Conservation (phyloP, 2,113 vertebrate species). For the Ceyx margarethae region DNA sequence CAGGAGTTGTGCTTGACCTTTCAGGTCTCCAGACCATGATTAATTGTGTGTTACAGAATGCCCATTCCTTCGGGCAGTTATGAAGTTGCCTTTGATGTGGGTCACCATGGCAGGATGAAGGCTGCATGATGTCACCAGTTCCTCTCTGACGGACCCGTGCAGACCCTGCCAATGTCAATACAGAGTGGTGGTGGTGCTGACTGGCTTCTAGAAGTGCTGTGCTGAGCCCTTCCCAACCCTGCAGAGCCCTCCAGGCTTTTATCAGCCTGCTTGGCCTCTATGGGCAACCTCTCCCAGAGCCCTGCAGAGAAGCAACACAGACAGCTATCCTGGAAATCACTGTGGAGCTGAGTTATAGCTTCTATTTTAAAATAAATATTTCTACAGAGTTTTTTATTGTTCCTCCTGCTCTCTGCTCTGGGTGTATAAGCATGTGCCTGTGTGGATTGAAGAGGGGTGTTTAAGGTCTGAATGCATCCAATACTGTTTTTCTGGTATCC, state of each 20-base stretch:
- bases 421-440: neutral
- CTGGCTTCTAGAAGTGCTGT: neutral
- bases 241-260: neutral
- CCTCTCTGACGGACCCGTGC: neutral
- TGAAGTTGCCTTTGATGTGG: slow-evolving; percentile 60
- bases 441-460: neutral
- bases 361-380: slow-evolving; percentile 11
- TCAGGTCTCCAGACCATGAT: slow-evolving; percentile 47
- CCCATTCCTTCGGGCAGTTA: slow-evolving; percentile 46
- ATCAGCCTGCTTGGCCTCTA: neutral
- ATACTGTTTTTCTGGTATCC: neutral
- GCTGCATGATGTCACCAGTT: slow-evolving; percentile 59
- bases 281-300: neutral
- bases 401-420: neutral
- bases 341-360: neutral
- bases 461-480: neutral
- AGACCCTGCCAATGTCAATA: slow-evolving; percentile 62
- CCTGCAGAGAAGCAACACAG: neutral
- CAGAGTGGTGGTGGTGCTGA: neutral
- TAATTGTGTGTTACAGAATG: slow-evolving; percentile 51
- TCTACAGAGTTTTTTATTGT: neutral
- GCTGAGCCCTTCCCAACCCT: slow-evolving; percentile 27
- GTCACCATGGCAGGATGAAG: slow-evolving; percentile 38
- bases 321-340: neutral
- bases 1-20: slow-evolving; percentile 40